These are phyloP conservation scores for Micronisus gabar DNA, from an alignment of 2,113 vertebrate genomes.

Conservation along the genomic window DNA sequence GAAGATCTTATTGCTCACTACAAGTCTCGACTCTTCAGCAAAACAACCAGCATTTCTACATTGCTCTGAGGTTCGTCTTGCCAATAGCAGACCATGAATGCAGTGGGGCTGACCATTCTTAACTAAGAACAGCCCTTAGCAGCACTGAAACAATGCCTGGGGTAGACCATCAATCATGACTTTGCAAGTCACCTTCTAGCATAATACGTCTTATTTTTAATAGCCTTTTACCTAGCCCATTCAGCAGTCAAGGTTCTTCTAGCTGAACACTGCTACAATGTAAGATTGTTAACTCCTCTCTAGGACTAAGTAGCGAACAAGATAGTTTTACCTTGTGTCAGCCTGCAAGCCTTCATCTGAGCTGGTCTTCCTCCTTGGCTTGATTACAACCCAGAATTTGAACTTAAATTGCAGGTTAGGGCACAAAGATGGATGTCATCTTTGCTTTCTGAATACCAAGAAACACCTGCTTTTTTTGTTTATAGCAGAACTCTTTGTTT, in stretches of 20 bases:
- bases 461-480: background rate
- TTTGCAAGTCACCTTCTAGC: background rate
- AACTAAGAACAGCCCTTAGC: rapidly evolving
- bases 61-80: background rate
- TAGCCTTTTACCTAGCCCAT: background rate
- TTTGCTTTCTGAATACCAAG: background rate
- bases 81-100: background rate
- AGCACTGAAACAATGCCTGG: background rate
- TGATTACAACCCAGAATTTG: background rate
- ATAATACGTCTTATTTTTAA: background rate
- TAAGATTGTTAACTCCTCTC: background rate
- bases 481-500: background rate
- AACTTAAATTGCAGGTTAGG: background rate
- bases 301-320: background rate
- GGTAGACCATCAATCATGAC: background rate
- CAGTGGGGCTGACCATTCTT: background rate
- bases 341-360: background rate
- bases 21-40: background rate
- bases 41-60: background rate
- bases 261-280: background rate
- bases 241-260: background rate
- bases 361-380: background rate
- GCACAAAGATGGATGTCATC: background rate
- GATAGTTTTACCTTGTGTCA: background rate
- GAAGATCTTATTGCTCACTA: background rate